These are phyloP conservation scores for Spheniscus mendiculus DNA, from an alignment of 2,113 vertebrate genomes.

Conservation along the genomic window DNA sequence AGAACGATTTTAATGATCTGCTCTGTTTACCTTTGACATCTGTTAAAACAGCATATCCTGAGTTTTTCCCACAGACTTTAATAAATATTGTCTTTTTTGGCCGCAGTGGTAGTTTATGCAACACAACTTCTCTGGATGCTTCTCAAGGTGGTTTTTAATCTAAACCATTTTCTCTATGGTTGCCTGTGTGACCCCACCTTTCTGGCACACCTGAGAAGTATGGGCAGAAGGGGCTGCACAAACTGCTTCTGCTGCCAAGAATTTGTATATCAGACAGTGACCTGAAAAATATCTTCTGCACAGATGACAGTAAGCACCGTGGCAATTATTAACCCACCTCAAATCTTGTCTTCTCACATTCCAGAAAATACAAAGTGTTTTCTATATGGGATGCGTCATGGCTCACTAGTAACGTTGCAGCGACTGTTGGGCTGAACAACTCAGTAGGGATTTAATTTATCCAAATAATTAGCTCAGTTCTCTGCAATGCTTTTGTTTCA, in stretches of 20 bases:
- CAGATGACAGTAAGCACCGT: not conserved
- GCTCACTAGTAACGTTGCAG: not conserved
- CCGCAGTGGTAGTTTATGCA: not conserved
- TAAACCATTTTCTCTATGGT: not conserved
- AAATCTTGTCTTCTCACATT: not conserved
- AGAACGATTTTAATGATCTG: not conserved
- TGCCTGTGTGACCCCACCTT: not conserved
- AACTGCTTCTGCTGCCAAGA: not conserved
- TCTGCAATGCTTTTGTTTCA: not conserved
- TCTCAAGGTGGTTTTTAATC: not conserved
- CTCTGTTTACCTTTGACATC: not conserved
- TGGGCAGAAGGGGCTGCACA: fast-evolving
- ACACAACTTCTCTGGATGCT: not conserved
- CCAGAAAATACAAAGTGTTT: not conserved
- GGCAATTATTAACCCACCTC: not conserved
- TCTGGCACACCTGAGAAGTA: not conserved
- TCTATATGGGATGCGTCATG: not conserved
- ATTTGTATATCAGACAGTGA: not conserved
- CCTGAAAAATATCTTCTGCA: not conserved
- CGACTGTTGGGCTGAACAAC: not conserved
- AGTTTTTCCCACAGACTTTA: not conserved
- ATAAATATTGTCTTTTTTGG: not conserved
- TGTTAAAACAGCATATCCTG: not conserved
- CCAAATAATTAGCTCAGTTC: not conserved
- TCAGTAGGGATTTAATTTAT: not conserved